Conservation (phyloP, 2,797 vertebrate genomes). For the Threskiornis aethiopicus region DNA sequence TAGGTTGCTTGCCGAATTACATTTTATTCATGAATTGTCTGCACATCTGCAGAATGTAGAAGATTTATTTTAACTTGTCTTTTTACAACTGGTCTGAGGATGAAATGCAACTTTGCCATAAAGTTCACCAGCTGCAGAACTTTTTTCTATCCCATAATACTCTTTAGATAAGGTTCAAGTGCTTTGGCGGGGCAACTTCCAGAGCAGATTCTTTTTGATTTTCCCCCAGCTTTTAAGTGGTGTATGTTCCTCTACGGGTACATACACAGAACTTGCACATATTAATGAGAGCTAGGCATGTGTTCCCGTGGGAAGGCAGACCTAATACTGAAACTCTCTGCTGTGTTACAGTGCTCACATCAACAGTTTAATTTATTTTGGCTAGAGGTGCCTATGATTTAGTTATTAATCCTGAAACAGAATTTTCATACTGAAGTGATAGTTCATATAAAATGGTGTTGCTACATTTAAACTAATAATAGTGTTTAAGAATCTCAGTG, state of each 20-base stretch:
- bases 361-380: not conserved
- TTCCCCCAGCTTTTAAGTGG: not conserved
- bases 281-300: not conserved
- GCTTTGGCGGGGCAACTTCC: not conserved
- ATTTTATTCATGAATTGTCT: not conserved
- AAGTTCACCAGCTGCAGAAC: slow-evolving; percentile 18
- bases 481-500: not conserved
- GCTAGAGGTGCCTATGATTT: not conserved
- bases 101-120: not conserved
- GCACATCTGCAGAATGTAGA: not conserved
- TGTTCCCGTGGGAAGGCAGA: not conserved
- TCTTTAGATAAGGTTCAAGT: not conserved
- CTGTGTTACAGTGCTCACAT: not conserved
- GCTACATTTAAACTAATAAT: slow-evolving; percentile 20
- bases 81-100: slow-evolving; percentile 23
- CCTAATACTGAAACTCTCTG: not conserved
- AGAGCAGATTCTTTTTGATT: not conserved
- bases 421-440: not conserved
- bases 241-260: not conserved
- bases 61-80: slow-evolving; percentile 4
- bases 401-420: not conserved
- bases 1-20: not conserved
- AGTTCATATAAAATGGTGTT: not conserved
- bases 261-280: not conserved
- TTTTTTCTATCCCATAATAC: not conserved